A percentile compares a stretch with the other conserved stretches of the same genome.
phyloP scores from a whole-genome alignment of 2,113 vertebrate genomes.

The Vidua chalybeata region DNA sequence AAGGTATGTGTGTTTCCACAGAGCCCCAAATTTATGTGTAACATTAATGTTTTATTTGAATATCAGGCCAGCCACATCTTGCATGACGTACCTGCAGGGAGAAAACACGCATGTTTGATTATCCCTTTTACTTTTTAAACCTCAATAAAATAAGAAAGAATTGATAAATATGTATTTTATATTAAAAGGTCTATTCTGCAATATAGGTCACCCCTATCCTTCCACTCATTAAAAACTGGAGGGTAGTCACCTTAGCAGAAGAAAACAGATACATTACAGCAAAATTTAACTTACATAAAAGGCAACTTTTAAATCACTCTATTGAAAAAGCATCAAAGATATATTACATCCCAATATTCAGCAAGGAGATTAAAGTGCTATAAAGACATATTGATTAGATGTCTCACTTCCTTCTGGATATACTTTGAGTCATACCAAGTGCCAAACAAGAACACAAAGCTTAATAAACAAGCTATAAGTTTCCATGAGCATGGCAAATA shows the following conservation, averaged over 20 bases:
- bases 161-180: background rate
- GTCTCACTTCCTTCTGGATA: background rate
- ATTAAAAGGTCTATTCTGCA: background rate
- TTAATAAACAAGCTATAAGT: background rate
- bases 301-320: background rate
- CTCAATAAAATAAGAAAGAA: constrained; percentile 20
- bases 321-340: background rate
- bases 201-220: background rate
- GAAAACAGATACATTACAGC: background rate
- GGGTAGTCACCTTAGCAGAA: background rate
- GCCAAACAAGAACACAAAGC: background rate
- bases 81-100: background rate
- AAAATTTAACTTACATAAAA: background rate
- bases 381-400: background rate
- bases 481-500: background rate
- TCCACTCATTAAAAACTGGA: background rate
- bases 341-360: background rate
- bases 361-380: constrained; percentile 23
- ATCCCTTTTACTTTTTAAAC: constrained; percentile 21
- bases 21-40: background rate
- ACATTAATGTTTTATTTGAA: background rate
- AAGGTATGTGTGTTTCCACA: background rate
- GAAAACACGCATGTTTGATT: background rate
- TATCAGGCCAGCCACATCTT: background rate
- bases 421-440: background rate